These are phyloP conservation scores for Myxocyprinus asiaticus DNA, from an alignment of 2,113 vertebrate genomes.

Conservation along the genomic window DNA sequence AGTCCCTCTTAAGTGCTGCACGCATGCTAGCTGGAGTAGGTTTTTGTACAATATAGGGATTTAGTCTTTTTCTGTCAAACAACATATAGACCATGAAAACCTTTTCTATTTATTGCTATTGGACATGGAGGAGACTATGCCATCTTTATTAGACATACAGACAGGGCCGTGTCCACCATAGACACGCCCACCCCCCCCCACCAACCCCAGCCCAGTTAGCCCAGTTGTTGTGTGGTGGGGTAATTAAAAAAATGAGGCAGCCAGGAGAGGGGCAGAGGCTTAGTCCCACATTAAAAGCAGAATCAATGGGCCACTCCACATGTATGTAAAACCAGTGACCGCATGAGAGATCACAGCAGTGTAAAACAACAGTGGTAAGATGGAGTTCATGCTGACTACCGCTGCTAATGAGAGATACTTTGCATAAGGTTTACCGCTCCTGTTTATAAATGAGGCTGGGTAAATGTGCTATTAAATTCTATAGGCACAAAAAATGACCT, in stretches of 20 bases:
- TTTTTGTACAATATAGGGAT: neutral
- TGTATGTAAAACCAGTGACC: constrained; percentile 28
- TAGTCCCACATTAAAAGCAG: constrained; percentile 18
- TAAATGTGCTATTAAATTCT: neutral
- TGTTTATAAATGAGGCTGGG: neutral
- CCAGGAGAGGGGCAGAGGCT: neutral
- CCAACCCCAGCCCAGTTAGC: too few relatives aligned
- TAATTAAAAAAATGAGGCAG: constrained; percentile 16
- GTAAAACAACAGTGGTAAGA: constrained; percentile 25
- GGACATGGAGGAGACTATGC: neutral
- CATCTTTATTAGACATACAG: neutral
- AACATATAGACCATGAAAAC: neutral
- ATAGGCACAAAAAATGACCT: too few relatives aligned
- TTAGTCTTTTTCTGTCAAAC: neutral
- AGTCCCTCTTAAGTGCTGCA: neutral
- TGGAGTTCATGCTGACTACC: constrained; percentile 32
- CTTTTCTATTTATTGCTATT: neutral
- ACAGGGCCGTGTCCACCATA: too few relatives aligned
- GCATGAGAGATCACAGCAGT: constrained; percentile 28
- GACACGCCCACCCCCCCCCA: too few relatives aligned
- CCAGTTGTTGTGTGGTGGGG: constrained; percentile 23
- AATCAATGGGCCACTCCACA: constrained; percentile 23
- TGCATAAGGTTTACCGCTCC: neutral
- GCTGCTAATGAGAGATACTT: constrained; percentile 27
- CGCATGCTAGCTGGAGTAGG: neutral